These are phyloP conservation scores for Gastrophryne carolinensis DNA, from an alignment of 2,797 vertebrate species.

Conservation along the genomic window DNA sequence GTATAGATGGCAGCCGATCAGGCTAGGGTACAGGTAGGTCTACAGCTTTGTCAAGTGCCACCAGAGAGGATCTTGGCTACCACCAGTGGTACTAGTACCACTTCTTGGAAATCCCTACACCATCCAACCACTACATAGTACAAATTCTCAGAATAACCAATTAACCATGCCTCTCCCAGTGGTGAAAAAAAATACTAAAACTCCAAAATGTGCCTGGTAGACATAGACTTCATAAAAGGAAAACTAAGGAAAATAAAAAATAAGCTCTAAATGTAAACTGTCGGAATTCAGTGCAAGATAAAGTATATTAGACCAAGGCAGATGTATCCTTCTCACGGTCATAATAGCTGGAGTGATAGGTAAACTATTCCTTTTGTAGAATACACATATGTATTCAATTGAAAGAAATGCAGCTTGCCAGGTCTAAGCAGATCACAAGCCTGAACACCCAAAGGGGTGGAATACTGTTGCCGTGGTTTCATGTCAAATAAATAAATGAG, in stretches of 20 bases:
- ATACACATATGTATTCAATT: slow-evolving; percentile 74
- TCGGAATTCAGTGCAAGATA: background rate
- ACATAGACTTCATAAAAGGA: too few species aligned
- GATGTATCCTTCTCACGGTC: background rate
- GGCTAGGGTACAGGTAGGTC: too few species aligned
- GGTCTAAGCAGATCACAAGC: slow-evolving; percentile 68
- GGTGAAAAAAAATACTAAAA: too few species aligned
- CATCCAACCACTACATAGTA: too few species aligned
- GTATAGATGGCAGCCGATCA: too few species aligned
- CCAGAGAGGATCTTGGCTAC: too few species aligned
- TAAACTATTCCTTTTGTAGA: slow-evolving; percentile 62
- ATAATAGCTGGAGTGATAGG: slow-evolving; percentile 52
- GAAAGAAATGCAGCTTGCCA: slow-evolving; percentile 64
- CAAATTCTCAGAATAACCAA: too few species aligned
- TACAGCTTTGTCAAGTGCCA: too few species aligned
- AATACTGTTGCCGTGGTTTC: slow-evolving; percentile 78
- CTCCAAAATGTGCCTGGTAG: too few species aligned
- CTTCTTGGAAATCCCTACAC: too few species aligned
- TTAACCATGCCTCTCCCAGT: too few species aligned
- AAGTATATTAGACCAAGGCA: background rate
- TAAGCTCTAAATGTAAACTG: background rate
- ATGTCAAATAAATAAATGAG: slow-evolving; percentile 85
- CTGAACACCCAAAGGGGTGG: slow-evolving; percentile 68
- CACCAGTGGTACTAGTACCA: too few species aligned
- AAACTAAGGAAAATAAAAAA: background rate